Conservation (phyloP, 1,140 invertebrate species). For the Anastrepha ludens region DNA sequence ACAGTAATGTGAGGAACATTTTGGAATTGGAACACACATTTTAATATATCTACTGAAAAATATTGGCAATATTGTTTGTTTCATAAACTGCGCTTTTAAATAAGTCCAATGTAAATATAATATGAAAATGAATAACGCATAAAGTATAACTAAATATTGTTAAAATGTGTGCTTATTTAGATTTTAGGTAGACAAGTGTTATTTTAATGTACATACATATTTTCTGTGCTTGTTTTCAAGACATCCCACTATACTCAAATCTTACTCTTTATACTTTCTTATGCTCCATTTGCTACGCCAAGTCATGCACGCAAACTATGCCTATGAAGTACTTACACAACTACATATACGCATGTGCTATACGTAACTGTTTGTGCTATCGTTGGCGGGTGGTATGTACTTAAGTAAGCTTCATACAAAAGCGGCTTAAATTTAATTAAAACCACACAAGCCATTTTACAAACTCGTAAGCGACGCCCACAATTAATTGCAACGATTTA, state of each 20-base stretch:
- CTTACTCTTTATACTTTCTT: neutral
- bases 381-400: neutral
- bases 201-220: neutral
- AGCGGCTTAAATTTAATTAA: slow-evolving; percentile 52
- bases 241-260: neutral
- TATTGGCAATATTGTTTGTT: neutral
- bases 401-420: slow-evolving; percentile 1
- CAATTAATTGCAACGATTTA: slow-evolving; percentile 52
- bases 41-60: neutral
- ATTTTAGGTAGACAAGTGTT: no score
- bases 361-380: neutral
- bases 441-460: slow-evolving; percentile 48
- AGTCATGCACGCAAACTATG: no score
- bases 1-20: neutral
- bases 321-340: neutral
- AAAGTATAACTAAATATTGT: no score
- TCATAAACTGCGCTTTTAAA: neutral
- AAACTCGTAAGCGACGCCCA: slow-evolving; percentile 30
- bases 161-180: no score
- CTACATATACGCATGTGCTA: neutral
- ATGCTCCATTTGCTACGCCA: neutral
- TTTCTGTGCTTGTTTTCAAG: neutral
- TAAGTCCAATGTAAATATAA: no score
- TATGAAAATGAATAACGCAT: no score
- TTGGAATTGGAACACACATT: neutral